Evolutionary conservation across 2,797 vertebrate genomes (phyloP).

Genomic region (Limosa lapponica): DNA sequence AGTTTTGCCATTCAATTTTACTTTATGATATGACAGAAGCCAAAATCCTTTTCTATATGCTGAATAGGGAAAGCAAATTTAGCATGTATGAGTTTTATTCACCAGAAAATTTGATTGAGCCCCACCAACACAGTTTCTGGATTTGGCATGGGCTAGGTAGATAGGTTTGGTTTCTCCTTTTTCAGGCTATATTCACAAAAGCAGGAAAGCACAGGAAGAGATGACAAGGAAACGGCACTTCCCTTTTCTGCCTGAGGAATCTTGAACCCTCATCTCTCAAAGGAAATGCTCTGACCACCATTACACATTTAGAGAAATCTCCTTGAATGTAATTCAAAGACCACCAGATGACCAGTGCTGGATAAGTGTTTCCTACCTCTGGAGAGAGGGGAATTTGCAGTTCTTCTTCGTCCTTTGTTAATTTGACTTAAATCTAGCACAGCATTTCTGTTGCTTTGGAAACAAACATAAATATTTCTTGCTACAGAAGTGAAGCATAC

Average conservation of each 20-base stretch:
- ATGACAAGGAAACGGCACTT: not conserved
- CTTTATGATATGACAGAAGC: not conserved
- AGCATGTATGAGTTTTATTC: not conserved
- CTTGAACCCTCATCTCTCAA: not conserved
- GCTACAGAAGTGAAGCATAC: not conserved
- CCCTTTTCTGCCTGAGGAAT: not conserved
- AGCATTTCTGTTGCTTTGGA: not conserved
- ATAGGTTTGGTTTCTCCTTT: not conserved
- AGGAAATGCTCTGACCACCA: not conserved
- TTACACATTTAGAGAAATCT: not conserved
- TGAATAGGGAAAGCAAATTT: not conserved
- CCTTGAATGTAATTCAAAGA: not conserved
- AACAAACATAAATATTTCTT: not conserved
- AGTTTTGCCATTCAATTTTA: not conserved
- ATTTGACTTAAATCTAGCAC: not conserved
- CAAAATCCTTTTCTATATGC: not conserved
- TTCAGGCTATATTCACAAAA: not conserved
- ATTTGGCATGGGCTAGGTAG: not conserved
- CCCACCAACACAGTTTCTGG: not conserved
- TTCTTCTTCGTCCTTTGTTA: not conserved
- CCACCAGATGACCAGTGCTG: not conserved
- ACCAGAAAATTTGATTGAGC: not conserved
- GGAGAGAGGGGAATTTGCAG: not conserved
- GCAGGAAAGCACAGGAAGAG: not conserved
- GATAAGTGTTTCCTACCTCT: not conserved